Evolutionary conservation across 2,888 invertebrate species (phyloP).

Genomic region (Sarcophaga variegata): DNA sequence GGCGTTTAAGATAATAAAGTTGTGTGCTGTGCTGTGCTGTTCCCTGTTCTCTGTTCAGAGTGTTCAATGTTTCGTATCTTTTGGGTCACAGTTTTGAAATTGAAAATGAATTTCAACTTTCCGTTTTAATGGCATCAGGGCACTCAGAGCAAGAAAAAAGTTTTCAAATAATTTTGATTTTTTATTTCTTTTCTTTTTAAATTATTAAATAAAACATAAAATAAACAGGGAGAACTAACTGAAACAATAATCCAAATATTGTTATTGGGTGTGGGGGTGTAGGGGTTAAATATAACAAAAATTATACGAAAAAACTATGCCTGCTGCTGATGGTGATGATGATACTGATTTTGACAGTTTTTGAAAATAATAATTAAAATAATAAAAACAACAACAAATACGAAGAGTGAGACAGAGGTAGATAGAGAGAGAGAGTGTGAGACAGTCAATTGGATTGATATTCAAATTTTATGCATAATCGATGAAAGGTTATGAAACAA

Average conservation of each 20-base stretch:
- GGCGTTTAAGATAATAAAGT: constrained; percentile 25
- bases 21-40: background rate
- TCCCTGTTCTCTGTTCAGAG: background rate
- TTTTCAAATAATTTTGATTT: constrained; percentile 16
- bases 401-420: too few relatives aligned
- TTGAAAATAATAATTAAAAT: background rate
- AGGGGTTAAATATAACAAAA: background rate
- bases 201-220: constrained; percentile 12
- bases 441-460: too few relatives aligned
- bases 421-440: too few relatives aligned
- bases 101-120: constrained; percentile 59
- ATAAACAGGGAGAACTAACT: constrained; percentile 17
- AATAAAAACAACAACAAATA: background rate
- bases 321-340: background rate
- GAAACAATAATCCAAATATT: constrained; percentile 30
- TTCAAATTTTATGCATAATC: too few relatives aligned
- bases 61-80: constrained; percentile 66
- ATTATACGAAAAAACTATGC: background rate
- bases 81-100: constrained; percentile 60
- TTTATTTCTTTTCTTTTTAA: constrained; percentile 19
- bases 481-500: background rate
- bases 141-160: background rate
- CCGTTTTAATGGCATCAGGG: constrained; percentile 51
- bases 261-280: background rate
- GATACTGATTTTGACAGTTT: constrained; percentile 46